Conservation (phyloP, 2,797 vertebrate genomes). For the Oryzias dopingdopingensis region DNA sequence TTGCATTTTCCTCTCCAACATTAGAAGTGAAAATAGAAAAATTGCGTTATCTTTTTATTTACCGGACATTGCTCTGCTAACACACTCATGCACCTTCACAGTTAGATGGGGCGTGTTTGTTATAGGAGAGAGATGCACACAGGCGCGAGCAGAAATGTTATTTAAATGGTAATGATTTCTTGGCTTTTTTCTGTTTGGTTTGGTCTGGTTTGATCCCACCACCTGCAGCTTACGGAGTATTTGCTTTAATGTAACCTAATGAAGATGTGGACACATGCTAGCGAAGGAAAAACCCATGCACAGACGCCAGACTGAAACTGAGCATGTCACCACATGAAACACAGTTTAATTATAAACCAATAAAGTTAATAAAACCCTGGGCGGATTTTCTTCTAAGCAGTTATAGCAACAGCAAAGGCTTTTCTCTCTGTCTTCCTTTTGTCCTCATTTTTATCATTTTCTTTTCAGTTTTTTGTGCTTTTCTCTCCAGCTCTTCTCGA, state of each 20-base stretch:
- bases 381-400: slow-evolving; percentile 35
- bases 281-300: slow-evolving; percentile 2
- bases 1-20: too few relatives aligned
- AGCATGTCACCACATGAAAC: slow-evolving; percentile 40
- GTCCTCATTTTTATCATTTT: slow-evolving; percentile 31
- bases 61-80: slow-evolving; percentile 2
- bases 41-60: background rate
- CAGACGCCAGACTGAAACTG: slow-evolving; percentile 19
- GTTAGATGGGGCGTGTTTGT: slow-evolving; percentile 29
- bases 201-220: slow-evolving; percentile 64
- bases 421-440: slow-evolving; percentile 19
- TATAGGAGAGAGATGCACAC: slow-evolving; percentile 15
- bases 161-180: slow-evolving; percentile 75
- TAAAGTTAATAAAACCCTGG: slow-evolving; percentile 56
- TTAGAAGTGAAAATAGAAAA: too few relatives aligned
- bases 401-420: slow-evolving; percentile 38
- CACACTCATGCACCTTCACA: slow-evolving; percentile 6
- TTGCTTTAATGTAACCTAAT: slow-evolving; percentile 41
- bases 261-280: slow-evolving; percentile 27
- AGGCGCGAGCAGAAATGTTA: slow-evolving; percentile 54
- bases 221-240: slow-evolving; percentile 71
- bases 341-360: slow-evolving; percentile 66
- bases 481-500: slow-evolving; percentile 30
- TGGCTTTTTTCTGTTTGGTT: slow-evolving; percentile 61
- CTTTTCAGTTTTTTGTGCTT: slow-evolving; percentile 17